These are phyloP conservation scores for Mico argentatus DNA, from an alignment of 2,797 vertebrate species.

Conservation along the genomic window DNA sequence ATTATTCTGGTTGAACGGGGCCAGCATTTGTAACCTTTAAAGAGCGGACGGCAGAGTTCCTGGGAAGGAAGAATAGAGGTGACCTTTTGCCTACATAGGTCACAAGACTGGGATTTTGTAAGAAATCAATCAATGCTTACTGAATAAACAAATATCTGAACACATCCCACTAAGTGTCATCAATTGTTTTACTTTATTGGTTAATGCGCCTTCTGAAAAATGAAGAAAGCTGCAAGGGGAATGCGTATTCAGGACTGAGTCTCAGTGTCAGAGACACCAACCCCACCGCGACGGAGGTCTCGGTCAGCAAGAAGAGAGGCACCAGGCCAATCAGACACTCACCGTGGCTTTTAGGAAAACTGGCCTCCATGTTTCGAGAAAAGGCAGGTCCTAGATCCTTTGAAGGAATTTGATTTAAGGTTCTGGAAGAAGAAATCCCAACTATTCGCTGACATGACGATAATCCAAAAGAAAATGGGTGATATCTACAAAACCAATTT, in stretches of 20 bases:
- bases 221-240: background rate
- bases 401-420: background rate
- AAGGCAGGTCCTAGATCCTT: no score
- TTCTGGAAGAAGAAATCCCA: background rate
- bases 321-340: accelerated
- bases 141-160: background rate
- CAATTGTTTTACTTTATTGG: background rate
- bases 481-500: background rate
- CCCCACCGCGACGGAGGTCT: background rate
- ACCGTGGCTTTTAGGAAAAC: background rate
- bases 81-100: background rate
- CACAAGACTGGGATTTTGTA: background rate
- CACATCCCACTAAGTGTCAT: background rate
- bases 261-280: background rate
- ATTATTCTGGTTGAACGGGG: background rate
- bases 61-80: no score
- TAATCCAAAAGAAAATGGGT: background rate
- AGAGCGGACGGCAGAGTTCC: background rate
- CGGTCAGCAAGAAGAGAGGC: background rate
- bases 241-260: background rate
- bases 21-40: background rate
- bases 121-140: background rate
- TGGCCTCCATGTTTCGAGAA: no score
- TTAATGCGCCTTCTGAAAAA: background rate
- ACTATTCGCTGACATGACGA: background rate